Percentiles rank a stretch among this genome's conserved stretches.
Conservation (phyloP, 1,140 invertebrate genomes). For the Trypoxylus dichotomus region DNA sequence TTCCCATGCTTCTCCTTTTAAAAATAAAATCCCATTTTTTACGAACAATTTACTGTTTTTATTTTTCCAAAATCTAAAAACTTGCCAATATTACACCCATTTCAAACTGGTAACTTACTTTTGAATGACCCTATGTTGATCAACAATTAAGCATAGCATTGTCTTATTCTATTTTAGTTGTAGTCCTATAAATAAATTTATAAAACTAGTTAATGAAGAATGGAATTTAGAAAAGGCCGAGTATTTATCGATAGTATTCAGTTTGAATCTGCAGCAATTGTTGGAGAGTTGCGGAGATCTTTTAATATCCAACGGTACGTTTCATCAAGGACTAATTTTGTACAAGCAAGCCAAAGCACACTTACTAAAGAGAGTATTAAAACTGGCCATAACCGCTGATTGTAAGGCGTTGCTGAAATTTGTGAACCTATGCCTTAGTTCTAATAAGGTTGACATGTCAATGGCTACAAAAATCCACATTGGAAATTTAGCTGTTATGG, state of each 20-base stretch:
- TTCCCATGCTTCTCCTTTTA: no score
- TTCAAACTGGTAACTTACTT: no score
- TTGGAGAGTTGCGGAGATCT: constrained; percentile 75
- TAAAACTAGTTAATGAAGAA: constrained; percentile 63
- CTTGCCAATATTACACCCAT: no score
- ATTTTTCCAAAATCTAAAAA: no score
- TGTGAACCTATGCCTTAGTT: constrained; percentile 61
- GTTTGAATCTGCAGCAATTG: constrained; percentile 68
- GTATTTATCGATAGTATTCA: constrained; percentile 61
- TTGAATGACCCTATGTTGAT: no score
- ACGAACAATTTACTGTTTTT: no score
- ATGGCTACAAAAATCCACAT: constrained; percentile 67
- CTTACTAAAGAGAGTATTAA: constrained; percentile 70
- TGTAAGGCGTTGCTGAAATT: constrained; percentile 69
- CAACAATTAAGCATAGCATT: background rate
- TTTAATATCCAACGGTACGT: constrained; percentile 64
- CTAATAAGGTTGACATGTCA: constrained; percentile 61
- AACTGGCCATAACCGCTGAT: constrained; percentile 72
- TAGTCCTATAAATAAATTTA: constrained; percentile 67
- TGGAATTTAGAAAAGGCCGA: constrained; percentile 61
- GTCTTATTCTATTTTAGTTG: constrained; percentile 53
- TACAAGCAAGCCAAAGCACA: constrained; percentile 73
- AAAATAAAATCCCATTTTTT: no score
- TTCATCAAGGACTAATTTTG: constrained; percentile 67
- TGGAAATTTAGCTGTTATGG: constrained; percentile 69